A percentile compares a stretch with the other conserved stretches of the same genome.
Conservation (phyloP, 2,888 invertebrate genomes). For the Autographa pulchrina region DNA sequence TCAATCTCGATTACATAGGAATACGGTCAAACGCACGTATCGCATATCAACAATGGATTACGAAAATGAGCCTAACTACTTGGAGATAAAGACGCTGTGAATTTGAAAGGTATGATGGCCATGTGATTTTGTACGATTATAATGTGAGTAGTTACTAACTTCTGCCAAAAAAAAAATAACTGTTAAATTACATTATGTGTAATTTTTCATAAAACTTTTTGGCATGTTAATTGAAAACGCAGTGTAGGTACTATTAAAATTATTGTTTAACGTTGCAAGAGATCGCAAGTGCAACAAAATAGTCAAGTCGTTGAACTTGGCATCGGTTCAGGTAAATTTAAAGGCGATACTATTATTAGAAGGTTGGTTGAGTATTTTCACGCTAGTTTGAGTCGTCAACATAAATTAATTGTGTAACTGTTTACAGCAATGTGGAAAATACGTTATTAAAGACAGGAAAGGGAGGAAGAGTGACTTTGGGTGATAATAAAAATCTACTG, state of each 20-base stretch:
- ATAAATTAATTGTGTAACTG: neutral
- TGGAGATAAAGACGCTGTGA: neutral
- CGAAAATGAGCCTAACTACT: neutral
- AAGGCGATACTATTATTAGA: conserved; percentile 21
- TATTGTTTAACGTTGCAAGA: neutral
- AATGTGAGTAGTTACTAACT: too few species aligned
- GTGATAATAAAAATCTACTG: conserved; percentile 1
- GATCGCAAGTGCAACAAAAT: conserved; percentile 4
- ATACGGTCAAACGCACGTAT: neutral
- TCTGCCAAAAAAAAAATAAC: too few species aligned
- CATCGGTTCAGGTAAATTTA: conserved; percentile 27
- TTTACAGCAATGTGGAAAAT: neutral
- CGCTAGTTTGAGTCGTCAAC: neutral
- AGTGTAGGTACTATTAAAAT: neutral
- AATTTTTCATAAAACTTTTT: too few species aligned
- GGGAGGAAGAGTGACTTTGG: neutral
- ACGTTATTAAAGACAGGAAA: too few species aligned
- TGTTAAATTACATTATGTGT: too few species aligned
- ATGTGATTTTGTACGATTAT: too few species aligned
- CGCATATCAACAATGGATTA: neutral
- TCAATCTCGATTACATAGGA: neutral
- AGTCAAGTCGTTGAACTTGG: conserved; percentile 34
- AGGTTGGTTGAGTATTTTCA: conserved; percentile 1
- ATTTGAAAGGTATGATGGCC: neutral
- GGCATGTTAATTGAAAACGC: too few species aligned